A percentile compares a stretch with the other conserved stretches of the same genome.
Conservation (phyloP, 2,113 vertebrate genomes). For the Lipophrys pholis region DNA sequence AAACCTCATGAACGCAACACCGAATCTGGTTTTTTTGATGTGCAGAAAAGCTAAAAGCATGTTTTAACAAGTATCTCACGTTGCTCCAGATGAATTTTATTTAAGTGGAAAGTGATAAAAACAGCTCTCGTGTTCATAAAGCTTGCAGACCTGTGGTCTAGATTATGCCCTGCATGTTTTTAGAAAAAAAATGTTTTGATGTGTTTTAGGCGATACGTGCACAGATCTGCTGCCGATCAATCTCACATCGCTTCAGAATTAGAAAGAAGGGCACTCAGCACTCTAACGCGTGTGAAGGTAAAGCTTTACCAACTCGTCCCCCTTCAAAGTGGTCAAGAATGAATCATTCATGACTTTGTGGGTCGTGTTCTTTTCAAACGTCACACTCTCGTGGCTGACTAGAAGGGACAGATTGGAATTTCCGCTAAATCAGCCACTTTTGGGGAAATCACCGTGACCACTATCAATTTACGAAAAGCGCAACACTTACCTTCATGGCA, state of each 20-base stretch:
- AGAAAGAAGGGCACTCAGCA: not conserved
- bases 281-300: slow-evolving; percentile 16
- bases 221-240: slow-evolving; percentile 1
- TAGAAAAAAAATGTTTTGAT: not conserved
- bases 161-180: not conserved
- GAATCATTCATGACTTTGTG: slow-evolving; percentile 11
- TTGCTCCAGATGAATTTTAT: too few species aligned
- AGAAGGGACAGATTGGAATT: slow-evolving; percentile 9
- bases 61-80: too few species aligned
- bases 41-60: too few species aligned
- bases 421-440: slow-evolving; percentile 18
- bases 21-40: too few species aligned
- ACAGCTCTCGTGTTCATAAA: not conserved
- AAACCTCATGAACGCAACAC: too few species aligned
- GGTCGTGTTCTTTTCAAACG: slow-evolving; percentile 1
- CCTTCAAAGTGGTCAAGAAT: not conserved
- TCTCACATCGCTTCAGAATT: not conserved
- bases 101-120: too few species aligned
- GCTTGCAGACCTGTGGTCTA: too few species aligned
- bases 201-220: not conserved
- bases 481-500: slow-evolving; percentile 91
- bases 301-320: not conserved
- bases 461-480: slow-evolving; percentile 25
- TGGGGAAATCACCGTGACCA: slow-evolving; percentile 48
- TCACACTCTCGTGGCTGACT: slow-evolving; percentile 2